These are phyloP conservation scores for Argynnis bischoffii DNA, from an alignment of 2,888 invertebrate species.

Conservation along the genomic window DNA sequence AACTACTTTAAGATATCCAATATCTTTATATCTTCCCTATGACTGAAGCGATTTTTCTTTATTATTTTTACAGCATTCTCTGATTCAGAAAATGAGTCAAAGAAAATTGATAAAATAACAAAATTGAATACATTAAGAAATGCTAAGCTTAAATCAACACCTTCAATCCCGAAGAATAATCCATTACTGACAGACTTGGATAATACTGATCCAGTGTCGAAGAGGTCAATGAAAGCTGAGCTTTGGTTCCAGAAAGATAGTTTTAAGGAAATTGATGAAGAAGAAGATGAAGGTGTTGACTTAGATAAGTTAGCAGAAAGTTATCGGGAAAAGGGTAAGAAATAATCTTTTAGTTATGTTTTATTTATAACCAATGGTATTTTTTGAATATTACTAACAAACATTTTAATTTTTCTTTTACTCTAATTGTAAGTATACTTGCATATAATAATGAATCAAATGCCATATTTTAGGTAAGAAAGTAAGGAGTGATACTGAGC, in stretches of 20 bases:
- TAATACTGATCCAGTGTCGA: slow-evolving; percentile 87
- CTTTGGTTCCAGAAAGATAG: slow-evolving; percentile 94
- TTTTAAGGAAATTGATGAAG: slow-evolving; percentile 90
- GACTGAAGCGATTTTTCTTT: background rate
- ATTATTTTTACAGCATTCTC: slow-evolving; percentile 79
- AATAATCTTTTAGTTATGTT: background rate
- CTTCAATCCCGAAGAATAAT: slow-evolving; percentile 74
- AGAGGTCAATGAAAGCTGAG: slow-evolving; percentile 89
- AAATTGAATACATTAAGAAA: slow-evolving; percentile 69
- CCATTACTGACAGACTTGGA: slow-evolving; percentile 92
- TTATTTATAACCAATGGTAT: background rate
- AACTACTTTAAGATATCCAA: background rate
- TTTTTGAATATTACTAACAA: no score
- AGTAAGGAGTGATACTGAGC: slow-evolving; percentile 51
- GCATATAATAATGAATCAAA: background rate
- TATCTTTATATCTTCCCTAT: background rate
- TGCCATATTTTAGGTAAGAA: slow-evolving; percentile 54
- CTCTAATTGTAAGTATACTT: no score
- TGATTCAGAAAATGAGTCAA: slow-evolving; percentile 83
- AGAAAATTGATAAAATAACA: slow-evolving; percentile 66
- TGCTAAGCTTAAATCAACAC: slow-evolving; percentile 54
- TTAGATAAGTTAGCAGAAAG: slow-evolving; percentile 89
- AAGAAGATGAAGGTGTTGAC: slow-evolving; percentile 94
- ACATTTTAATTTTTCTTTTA: no score
- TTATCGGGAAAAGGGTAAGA: slow-evolving; percentile 86